Evolutionary conservation across 2,113 vertebrate genomes (phyloP).

Genomic region (Hemiscyllium ocellatum): DNA sequence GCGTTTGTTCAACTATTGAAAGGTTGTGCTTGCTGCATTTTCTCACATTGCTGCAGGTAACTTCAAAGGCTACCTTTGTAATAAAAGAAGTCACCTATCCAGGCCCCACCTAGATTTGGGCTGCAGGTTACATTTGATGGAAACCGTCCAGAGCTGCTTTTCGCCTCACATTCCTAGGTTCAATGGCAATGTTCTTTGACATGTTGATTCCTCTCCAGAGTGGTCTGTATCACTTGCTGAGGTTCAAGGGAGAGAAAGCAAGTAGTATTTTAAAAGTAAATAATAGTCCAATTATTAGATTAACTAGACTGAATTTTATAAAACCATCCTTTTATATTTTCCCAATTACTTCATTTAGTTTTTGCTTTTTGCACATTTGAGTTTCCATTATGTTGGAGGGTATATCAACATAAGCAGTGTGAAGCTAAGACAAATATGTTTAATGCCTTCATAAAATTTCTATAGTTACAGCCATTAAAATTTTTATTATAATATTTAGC

Average conservation of each 20-base stretch:
- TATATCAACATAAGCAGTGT: background rate
- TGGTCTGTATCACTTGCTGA: background rate
- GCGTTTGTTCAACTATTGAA: background rate
- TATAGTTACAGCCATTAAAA: background rate
- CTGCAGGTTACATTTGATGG: background rate
- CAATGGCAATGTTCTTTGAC: background rate
- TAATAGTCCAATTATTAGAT: background rate
- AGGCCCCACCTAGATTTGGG: background rate
- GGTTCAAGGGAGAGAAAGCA: background rate
- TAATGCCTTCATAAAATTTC: background rate
- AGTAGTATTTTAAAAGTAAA: background rate
- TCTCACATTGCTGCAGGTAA: background rate
- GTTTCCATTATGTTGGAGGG: background rate
- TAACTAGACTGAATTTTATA: background rate
- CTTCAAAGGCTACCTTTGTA: background rate
- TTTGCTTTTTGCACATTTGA: background rate
- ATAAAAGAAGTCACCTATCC: background rate
- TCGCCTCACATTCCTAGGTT: background rate
- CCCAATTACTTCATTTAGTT: background rate
- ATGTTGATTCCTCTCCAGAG: background rate
- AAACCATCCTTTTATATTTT: background rate
- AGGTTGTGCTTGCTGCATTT: background rate
- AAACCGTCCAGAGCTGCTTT: background rate
- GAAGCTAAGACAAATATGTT: background rate
- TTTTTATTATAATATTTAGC: background rate